A percentile compares a stretch with the other conserved stretches of the same genome.
These are phyloP conservation scores for Spodoptera exigua DNA, from an alignment of 2,888 invertebrate genomes.

Conservation along the genomic window DNA sequence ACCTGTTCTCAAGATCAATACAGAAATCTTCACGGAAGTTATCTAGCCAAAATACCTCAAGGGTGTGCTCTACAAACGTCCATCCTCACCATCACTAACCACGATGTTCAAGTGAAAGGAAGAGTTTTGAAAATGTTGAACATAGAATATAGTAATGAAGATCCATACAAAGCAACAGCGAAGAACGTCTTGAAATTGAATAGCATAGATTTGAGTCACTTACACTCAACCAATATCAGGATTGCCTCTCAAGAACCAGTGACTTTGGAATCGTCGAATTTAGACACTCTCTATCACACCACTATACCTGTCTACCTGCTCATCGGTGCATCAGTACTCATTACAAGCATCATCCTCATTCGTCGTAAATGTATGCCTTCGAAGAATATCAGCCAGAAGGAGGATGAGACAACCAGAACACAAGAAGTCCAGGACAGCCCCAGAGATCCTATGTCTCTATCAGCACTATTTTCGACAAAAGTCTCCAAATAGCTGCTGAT, in stretches of 20 bases:
- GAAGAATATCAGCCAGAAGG: constrained; percentile 8
- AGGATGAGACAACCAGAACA: constrained; percentile 4
- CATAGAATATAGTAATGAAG: constrained; percentile 4
- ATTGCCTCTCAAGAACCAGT: constrained; percentile 3
- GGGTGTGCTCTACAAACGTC: constrained; percentile 8
- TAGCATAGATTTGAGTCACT: constrained; percentile 6
- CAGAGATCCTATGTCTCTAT: constrained; percentile 6
- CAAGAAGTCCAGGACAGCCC: constrained; percentile 7
- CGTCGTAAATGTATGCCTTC: background rate
- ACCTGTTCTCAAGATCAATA: constrained; percentile 16
- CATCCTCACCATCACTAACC: constrained; percentile 7
- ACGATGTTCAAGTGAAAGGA: constrained; percentile 10
- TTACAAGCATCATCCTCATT: background rate
- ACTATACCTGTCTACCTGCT: constrained; percentile 7
- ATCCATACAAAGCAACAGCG: background rate
- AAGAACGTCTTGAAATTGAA: constrained; percentile 5
- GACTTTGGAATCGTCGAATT: constrained; percentile 2
- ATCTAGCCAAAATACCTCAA: constrained; percentile 8
- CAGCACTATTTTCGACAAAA: constrained; percentile 10
- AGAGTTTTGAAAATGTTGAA: constrained; percentile 11
- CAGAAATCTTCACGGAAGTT: constrained; percentile 6
- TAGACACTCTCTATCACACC: constrained; percentile 3
- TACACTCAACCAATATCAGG: constrained; percentile 4
- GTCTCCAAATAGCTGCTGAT: constrained; percentile 11
- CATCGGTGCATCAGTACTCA: constrained; percentile 1